Percentiles rank a stretch among this genome's conserved stretches.
Evolutionary conservation across 2,797 vertebrate genomes (phyloP).

Genomic region (Spatula versicolor): DNA sequence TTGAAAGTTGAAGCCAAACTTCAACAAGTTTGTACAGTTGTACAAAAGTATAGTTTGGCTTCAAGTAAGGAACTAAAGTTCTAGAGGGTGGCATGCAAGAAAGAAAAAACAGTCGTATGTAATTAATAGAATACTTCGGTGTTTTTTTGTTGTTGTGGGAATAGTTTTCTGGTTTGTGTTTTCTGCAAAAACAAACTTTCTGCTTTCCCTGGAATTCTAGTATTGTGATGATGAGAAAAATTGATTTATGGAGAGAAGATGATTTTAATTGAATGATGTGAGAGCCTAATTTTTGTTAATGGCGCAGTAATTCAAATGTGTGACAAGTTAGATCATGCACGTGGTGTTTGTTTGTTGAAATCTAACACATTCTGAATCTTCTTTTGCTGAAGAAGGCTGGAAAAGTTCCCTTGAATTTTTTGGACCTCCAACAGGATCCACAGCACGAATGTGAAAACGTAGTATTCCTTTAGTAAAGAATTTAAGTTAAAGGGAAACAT

Average conservation of each 20-base stretch:
- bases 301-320: not conserved
- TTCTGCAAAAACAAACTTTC: not conserved
- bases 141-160: not conserved
- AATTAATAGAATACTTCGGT: not conserved
- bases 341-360: not conserved
- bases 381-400: not conserved
- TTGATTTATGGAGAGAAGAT: not conserved
- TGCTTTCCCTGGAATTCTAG: not conserved
- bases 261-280: not conserved
- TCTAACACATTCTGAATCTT: not conserved
- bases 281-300: not conserved
- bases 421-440: not conserved
- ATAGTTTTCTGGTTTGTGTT: not conserved
- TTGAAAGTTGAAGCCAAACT: not conserved
- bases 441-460: not conserved
- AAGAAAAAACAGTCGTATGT: accelerated
- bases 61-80: not conserved
- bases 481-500: not conserved
- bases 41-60: not conserved
- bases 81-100: not conserved
- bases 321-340: not conserved
- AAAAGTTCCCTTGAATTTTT: not conserved
- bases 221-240: not conserved
- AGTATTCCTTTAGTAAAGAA: not conserved
- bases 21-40: not conserved